Base-by-base conservation (phyloP, 2,113 vertebrate genomes). In the Suncus etruscus region DNA sequence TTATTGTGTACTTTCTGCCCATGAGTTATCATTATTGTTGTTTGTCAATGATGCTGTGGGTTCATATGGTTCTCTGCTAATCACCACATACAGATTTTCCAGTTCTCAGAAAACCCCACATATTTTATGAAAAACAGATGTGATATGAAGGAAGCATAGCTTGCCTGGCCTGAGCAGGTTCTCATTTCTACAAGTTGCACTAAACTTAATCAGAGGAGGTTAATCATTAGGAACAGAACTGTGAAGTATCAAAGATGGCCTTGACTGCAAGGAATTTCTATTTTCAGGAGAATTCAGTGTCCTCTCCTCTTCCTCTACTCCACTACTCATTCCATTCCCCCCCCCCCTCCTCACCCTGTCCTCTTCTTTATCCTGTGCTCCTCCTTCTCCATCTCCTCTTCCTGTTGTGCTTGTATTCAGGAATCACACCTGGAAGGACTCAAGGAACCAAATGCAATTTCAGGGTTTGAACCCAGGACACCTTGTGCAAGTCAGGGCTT, bases 81-180 rank as follows among this genome's bases (percentile, higher is more conserved):
- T 74, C 29, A 39, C 27, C 14, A 27, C 58, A 24, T 85, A 6
- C 15, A 58, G 16, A 29, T 47, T 58, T 51, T 81, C 29, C 29
- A 54, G 51, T 77, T 82, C 45, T 54, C 22, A 72, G 54, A 54
- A 16, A 16, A 54, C 4, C 10, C 54, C 54, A 54, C 22, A 65
- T 63, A 82, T 72, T 54, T 70, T 86, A n/a, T 70, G 69, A 82
- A 86, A 79, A 72, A 81, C 51, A 58, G 50, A 72, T 51, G 15
- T 63, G 29, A 66, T 20, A 12, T 82, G 58, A n/a, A 72, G 47
- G 51, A 45, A 51, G 22, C 8, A 25, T 11, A 32, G 51, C 24
- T 74, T 73, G 29, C 39, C 39, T 61, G 50, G 18, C 11, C 24
- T 72, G 76, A 61, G 20, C 20, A 25, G 29, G 20, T 61, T 70